phyloP scores from a whole-genome alignment of 2,888 invertebrate genomes.

The Caenorhabditis sp. region DNA sequence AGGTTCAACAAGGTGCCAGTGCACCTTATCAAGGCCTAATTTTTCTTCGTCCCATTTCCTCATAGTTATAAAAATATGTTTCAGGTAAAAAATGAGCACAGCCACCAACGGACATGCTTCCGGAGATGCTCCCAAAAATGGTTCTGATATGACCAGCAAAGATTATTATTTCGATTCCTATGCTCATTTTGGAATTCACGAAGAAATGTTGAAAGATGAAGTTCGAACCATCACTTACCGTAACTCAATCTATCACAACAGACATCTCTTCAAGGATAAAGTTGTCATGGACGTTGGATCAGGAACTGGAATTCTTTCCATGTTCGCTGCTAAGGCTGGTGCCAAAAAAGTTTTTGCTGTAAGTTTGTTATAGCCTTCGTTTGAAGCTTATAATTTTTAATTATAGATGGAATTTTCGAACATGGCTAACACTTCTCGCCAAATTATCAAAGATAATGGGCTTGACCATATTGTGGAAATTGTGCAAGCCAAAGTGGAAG shows the following conservation, averaged over 20 bases:
- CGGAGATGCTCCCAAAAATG: not conserved
- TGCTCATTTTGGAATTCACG: slow-evolving; percentile 99
- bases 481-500: slow-evolving; percentile 81
- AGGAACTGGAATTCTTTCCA: slow-evolving; percentile 96
- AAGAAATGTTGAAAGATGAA: slow-evolving; percentile 99
- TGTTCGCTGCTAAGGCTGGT: slow-evolving; percentile 99
- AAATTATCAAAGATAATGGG: slow-evolving; percentile 82
- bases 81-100: slow-evolving; percentile 4
- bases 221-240: slow-evolving; percentile 96
- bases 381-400: not conserved
- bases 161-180: slow-evolving; percentile 99
- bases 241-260: slow-evolving; percentile 97
- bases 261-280: slow-evolving; percentile 80
- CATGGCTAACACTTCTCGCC: slow-evolving; percentile 94
- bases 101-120: slow-evolving; percentile 2
- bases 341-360: slow-evolving; percentile 90
- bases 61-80: too few species aligned
- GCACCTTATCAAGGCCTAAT: too few species aligned
- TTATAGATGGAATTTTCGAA: slow-evolving; percentile 90
- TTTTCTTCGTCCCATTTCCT: too few species aligned
- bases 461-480: slow-evolving; percentile 72
- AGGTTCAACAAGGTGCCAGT: too few species aligned
- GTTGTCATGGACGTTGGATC: slow-evolving; percentile 96
- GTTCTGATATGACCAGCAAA: slow-evolving; percentile 91
- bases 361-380: slow-evolving; percentile 26